Evolutionary conservation across 2,888 invertebrate genomes (phyloP).

Genomic region (Epinotia bilunana): DNA sequence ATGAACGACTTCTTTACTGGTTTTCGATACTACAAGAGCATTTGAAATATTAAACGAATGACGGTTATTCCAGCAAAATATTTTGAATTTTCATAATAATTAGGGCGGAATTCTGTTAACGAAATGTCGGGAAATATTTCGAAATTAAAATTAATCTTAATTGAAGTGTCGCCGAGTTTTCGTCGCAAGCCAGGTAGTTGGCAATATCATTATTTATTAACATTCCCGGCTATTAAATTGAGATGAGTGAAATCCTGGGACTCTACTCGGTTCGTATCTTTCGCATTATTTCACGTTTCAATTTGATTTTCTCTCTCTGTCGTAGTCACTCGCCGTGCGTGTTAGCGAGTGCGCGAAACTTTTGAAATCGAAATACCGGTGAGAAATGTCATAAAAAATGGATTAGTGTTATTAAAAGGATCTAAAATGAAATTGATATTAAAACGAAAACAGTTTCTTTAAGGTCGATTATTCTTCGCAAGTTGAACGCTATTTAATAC

Average conservation of each 20-base stretch:
- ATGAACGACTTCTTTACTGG: background rate
- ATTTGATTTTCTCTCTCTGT: too few species aligned
- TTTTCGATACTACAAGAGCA: background rate
- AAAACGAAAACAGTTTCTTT: too few species aligned
- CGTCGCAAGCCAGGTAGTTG: slow-evolving; percentile 6
- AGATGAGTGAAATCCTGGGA: background rate
- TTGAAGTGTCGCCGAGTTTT: slow-evolving; percentile 11
- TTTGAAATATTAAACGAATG: background rate
- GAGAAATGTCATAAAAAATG: too few species aligned
- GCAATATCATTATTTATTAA: slow-evolving; percentile 12
- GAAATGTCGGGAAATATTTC: slow-evolving; percentile 23
- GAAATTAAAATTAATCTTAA: slow-evolving; percentile 22
- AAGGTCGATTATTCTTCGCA: too few species aligned
- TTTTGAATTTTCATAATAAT: slow-evolving; percentile 6
- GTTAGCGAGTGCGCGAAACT: too few species aligned
- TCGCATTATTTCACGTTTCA: background rate
- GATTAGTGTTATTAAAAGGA: too few species aligned
- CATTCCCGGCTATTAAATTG: background rate
- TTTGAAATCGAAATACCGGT: too few species aligned
- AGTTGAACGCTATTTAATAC: too few species aligned
- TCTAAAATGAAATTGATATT: too few species aligned
- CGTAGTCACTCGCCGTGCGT: too few species aligned
- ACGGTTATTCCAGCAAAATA: slow-evolving; percentile 10
- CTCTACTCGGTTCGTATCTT: background rate
- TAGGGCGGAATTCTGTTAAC: slow-evolving; percentile 4